Conservation (phyloP, 2,113 vertebrate species). For the Lampris megalopsis region DNA sequence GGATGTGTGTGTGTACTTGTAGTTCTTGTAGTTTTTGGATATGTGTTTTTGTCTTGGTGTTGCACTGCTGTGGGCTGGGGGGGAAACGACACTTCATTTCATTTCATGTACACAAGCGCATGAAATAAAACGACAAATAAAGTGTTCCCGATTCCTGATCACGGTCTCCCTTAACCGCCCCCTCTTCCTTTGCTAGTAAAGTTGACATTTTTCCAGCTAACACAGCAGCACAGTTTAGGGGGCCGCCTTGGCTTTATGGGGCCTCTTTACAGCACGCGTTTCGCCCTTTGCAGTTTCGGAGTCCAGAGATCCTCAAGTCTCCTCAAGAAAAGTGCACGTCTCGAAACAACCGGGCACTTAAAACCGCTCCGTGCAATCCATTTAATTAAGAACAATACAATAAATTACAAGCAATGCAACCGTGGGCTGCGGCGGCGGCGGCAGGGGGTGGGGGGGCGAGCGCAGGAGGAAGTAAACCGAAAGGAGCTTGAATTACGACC, state of each 20-base stretch:
- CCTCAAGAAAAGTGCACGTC: conserved; percentile 68
- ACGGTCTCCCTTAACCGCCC: conserved; percentile 41
- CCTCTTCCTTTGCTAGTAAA: conserved; percentile 26
- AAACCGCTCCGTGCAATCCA: conserved; percentile 66
- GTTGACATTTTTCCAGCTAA: neutral
- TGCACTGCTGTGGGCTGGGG: too few relatives aligned
- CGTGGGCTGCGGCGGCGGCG: neutral
- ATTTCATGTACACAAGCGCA: too few relatives aligned
- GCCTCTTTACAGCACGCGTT: conserved; percentile 51
- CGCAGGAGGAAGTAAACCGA: conserved; percentile 52
- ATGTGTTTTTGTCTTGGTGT: too few relatives aligned
- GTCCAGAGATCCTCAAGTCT: conserved; percentile 65
- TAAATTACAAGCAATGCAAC: conserved; percentile 80
- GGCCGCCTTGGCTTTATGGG: conserved; percentile 65
- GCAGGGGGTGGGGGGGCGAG: conserved; percentile 38
- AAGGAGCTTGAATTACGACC: conserved; percentile 77
- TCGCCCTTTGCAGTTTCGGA: conserved; percentile 56
- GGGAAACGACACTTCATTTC: too few relatives aligned
- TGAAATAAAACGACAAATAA: too few relatives aligned
- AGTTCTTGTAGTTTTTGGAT: too few relatives aligned
- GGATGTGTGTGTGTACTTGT: too few relatives aligned
- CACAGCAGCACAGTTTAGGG: conserved; percentile 57
- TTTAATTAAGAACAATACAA: conserved; percentile 83
- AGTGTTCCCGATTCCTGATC: too few relatives aligned
- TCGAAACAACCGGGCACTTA: conserved; percentile 72